Base-by-base conservation (phyloP, 2,113 vertebrate genomes). In the Opisthocomus hoazin region DNA sequence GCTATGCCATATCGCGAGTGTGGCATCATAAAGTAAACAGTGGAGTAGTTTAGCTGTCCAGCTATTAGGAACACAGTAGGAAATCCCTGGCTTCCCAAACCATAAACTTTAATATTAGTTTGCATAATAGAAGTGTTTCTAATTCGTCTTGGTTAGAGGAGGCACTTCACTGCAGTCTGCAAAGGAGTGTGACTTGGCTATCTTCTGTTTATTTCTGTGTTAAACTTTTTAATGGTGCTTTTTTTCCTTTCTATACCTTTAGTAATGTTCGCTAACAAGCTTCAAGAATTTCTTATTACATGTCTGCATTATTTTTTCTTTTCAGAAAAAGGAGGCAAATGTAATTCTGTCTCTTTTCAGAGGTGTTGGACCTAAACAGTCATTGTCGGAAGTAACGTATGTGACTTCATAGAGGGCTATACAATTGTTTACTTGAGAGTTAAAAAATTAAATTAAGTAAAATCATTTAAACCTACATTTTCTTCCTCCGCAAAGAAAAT, bases 11-110 rank as follows among this genome's bases (percentile, higher is more conserved):
- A 92, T 96, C 84, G 46, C 60, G 89, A 87, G 75, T 91, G 66
- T 89, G 89, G 95, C 95, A 96, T 95, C 90, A 11, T 68, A 96
- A 95, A 94, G 77, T 95, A 96, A 97, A 92, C 92, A 95, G 54
- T 41, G 34, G 78, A 89, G 70, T 68, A 91, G 48, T 94, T 89
- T 64, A 89, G 89, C 79, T 97, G 96, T 96, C 95, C 94, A 71
- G 73, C 84, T 87, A 26, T 87, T 95, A 71, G 53, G 61, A 96
- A 60, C 58, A 20, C 32, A 41, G 86, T 61, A 82, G 92, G 91
- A 94, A 96, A 92, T 94, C 77, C 21, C 36, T 94, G 58, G 65
- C 74, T 96, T 96, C 89, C 89, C 69, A 79, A 91, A 70, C 87
- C 46, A 21, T 95, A 84, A 96, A 89, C 89, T 96, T 96, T 69